Evolutionary conservation across 1,140 invertebrate genomes (phyloP).

Genomic region (Rhagoletis zephyria): DNA sequence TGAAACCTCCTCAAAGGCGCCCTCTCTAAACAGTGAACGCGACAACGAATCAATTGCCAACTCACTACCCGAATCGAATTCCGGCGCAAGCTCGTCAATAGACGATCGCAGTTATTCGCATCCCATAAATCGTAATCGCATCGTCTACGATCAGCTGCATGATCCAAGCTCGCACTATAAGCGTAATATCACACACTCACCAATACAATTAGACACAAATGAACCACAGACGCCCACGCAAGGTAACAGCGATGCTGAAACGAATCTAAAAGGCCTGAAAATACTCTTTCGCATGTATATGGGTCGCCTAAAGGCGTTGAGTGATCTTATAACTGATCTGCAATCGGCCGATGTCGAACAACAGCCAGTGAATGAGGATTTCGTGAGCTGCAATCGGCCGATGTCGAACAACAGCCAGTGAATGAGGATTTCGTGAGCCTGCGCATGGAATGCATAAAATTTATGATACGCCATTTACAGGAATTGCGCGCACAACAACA

Average conservation of each 20-base stretch:
- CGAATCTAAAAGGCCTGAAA: conserved; percentile 69
- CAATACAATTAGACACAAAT: conserved; percentile 3
- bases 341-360: conserved; percentile 69
- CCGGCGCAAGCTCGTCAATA: conserved; percentile 65
- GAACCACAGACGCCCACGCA: neutral
- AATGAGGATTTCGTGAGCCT: conserved; percentile 67
- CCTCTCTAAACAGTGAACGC: conserved; percentile 67
- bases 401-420: conserved; percentile 66
- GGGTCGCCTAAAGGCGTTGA: conserved; percentile 67
- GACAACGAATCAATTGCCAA: conserved; percentile 69
- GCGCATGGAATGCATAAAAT: conserved; percentile 69
- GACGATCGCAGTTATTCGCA: conserved; percentile 65
- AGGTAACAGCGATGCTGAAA: conserved; percentile 57
- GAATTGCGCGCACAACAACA: conserved; percentile 56
- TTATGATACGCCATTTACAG: conserved; percentile 64
- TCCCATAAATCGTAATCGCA: conserved; percentile 64
- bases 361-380: conserved; percentile 65
- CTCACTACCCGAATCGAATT: conserved; percentile 59
- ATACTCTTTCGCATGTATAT: conserved; percentile 72
- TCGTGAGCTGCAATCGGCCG: conserved; percentile 66
- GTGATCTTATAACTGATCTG: conserved; percentile 69
- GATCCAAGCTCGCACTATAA: conserved; percentile 69
- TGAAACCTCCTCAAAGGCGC: conserved; percentile 66
- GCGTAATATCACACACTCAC: conserved; percentile 65
- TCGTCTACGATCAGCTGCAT: conserved; percentile 69